Base-by-base conservation (phyloP, 2,888 invertebrate genomes). In the Acleris laterana region DNA sequence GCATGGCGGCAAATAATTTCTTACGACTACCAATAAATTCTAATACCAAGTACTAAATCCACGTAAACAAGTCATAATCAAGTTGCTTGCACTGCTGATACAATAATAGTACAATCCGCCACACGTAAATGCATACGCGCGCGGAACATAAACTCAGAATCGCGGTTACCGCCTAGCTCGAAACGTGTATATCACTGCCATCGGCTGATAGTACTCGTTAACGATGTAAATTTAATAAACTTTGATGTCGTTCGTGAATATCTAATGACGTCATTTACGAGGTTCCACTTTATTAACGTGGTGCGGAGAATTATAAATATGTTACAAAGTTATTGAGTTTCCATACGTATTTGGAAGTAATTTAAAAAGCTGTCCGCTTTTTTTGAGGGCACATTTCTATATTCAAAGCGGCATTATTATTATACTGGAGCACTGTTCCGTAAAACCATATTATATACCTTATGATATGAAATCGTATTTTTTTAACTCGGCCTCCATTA, bases 221-320 rank as follows among this genome's bases (percentile, higher is more conserved):
- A 55, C 42, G 55, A 55, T n/a, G 55, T 20, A 46, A 38, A 38
- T 53, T 53, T 53, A 53, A 55, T 55, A 38, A 55, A 55, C 55
- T 55, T 55, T 55, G 55, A 55, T 55, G 55, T 55, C 38, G 38
- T 38, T 38, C 38, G 38, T 38, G 38, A 32, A 38, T 38, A 38
- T 38, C 38, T 38, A 38, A 38, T 38, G 38, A 38, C 13, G 4
- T 38, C 38, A 38, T 38, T 38, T 38, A 38, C 1, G 38, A 38
- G 11, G 38, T 13, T 13, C 38, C 13, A 38, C 38, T 38, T 53
- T 20, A 53, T 38, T 53, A 53, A 38, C 32, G 38, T 13, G 38
- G 38, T 38, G 13, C 38, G 46, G 57, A 25, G 22, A n/a, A 7
- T n/a, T 22, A 44, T 6, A 25, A 25, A 56, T 11, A 25, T n/a